These are phyloP conservation scores for Petaurus breviceps DNA, from an alignment of 2,113 vertebrate species.

Conservation along the genomic window DNA sequence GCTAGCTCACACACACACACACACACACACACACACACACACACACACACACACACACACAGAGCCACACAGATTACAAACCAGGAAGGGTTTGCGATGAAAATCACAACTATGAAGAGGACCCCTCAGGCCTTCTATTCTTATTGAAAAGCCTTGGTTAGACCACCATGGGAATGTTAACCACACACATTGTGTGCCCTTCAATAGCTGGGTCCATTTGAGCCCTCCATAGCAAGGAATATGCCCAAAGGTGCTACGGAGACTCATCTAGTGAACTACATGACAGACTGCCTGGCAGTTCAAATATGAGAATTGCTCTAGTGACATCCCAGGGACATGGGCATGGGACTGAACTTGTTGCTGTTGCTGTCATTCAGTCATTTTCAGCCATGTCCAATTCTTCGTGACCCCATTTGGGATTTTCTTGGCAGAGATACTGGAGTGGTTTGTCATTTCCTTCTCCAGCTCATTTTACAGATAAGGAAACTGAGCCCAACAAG, in stretches of 20 bases:
- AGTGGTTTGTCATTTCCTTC: not conserved
- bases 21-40: not conserved
- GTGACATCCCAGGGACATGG: fast-evolving
- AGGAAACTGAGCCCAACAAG: not conserved
- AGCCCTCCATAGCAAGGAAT: not conserved
- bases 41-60: no score
- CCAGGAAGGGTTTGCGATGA: not conserved
- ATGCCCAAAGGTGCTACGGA: not conserved
- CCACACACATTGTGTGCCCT: not conserved
- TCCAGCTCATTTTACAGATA: not conserved
- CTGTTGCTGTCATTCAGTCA: not conserved
- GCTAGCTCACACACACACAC: not conserved
- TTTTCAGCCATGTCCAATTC: not conserved
- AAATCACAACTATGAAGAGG: not conserved
- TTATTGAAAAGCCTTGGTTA: not conserved
- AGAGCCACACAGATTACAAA: not conserved
- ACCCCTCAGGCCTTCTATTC: not conserved
- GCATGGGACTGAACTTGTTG: not conserved
- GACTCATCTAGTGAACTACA: not conserved
- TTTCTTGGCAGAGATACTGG: not conserved
- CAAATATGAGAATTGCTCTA: not conserved
- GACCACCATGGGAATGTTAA: not conserved
- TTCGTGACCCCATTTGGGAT: not conserved
- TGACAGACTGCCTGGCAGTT: not conserved
- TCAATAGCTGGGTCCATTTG: not conserved